Conservation (phyloP, 2,888 invertebrate genomes). For the Auanema sp. region DNA sequence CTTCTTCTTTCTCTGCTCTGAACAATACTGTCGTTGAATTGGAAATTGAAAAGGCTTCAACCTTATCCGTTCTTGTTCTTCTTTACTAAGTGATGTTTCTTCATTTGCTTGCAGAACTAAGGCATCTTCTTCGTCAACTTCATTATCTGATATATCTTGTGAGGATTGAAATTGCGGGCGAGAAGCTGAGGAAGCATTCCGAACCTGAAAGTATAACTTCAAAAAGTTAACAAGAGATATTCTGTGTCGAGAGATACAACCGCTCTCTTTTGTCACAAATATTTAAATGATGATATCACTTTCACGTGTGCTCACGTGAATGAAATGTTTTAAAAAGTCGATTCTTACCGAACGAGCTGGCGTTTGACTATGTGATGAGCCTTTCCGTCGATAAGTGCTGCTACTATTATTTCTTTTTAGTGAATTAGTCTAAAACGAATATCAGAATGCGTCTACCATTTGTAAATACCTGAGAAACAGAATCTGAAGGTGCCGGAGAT, state of each 20-base stretch:
- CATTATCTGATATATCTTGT: slow-evolving; percentile 60
- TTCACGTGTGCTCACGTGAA: no score
- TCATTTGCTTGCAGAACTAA: slow-evolving; percentile 29
- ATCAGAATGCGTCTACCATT: no score
- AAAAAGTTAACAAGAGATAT: no score
- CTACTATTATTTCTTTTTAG: slow-evolving; percentile 48
- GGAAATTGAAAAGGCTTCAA: slow-evolving; percentile 9
- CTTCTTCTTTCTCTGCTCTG: slow-evolving; percentile 91
- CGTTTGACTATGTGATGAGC: slow-evolving; percentile 39
- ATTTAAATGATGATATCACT: no score
- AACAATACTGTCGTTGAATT: slow-evolving; percentile 8
- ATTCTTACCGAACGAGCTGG: slow-evolving; percentile 36
- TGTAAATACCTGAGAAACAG: slow-evolving; percentile 42
- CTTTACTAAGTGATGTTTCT: slow-evolving; percentile 47
- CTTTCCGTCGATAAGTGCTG: slow-evolving; percentile 29
- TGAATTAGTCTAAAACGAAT: slow-evolving; percentile 39
- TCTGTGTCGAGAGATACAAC: background rate
- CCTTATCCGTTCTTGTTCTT: slow-evolving; percentile 61
- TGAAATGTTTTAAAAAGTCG: background rate
- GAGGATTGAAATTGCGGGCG: slow-evolving; percentile 53
- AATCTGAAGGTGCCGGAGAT: slow-evolving; percentile 63
- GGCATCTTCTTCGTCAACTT: slow-evolving; percentile 41
- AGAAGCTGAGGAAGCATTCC: slow-evolving; percentile 39
- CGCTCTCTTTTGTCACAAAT: background rate
- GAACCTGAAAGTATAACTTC: slow-evolving; percentile 23